Base-by-base conservation (phyloP, 2,113 vertebrate species). In the Xenotilapia longispinis region DNA sequence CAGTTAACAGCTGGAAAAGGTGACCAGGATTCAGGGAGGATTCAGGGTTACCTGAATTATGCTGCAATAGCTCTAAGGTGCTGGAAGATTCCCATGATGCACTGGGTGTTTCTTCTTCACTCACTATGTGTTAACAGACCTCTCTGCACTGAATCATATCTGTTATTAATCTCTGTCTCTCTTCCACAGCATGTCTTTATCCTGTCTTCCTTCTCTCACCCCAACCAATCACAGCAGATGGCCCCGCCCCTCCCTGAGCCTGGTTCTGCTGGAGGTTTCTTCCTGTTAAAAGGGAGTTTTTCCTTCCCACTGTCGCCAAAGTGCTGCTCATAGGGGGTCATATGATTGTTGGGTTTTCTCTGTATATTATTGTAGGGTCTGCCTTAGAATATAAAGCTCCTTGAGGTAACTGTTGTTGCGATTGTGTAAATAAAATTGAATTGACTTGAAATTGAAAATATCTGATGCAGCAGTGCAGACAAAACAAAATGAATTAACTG, bases 301-400 rank as follows among this genome's bases (percentile, higher is more conserved):
- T 60, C 57, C 57, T 60, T 33, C 28, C 57, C 9, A 6, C 57
- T 60, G 28, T 60, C 1, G 0, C 57, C 15, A 60, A 33, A 33
- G 57, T 60, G 58, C 5, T 60, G 21, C 0, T 57, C 21, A 2
- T 5, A 26, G 2, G 12, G 12, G 54, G 4, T 5, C 54, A 57
- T 57, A 14, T 14, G 54, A 57, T 8, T 8, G 54, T 57, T 57
- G 54, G 0, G 0, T 8, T 14, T 57, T 55, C 54, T 57, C 21
- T 14, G 21, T 57, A 0, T 55, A 0, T 55, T 55, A 55, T 55
- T 55, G 0, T 14, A 55, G 6, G 12, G 0, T 55, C 21, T 0
- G 14, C 21, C 21, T 26, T 57, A 14, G 0, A 57, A 1, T 26
- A 57, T 57, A 14, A 26, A 57, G 23, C 6, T 0, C 54, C 21